Conservation (phyloP, 1,140 invertebrate genomes). For the Bemisia tabaci region DNA sequence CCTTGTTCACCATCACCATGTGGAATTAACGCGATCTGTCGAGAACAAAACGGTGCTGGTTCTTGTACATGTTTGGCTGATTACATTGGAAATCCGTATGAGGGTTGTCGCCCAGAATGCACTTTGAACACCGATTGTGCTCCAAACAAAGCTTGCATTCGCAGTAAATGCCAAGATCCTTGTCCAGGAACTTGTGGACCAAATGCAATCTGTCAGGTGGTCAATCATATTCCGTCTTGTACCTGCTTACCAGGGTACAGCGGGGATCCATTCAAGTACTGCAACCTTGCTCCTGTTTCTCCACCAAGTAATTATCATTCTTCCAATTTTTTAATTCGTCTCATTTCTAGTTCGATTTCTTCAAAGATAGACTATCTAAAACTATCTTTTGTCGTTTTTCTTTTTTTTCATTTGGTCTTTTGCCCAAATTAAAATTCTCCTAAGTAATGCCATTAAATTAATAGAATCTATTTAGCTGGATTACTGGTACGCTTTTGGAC, state of each 20-base stretch:
- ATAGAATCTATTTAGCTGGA: no score
- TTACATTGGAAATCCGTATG: slow-evolving; percentile 61
- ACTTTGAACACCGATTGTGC: slow-evolving; percentile 51
- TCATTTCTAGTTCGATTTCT: no score
- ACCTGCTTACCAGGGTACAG: slow-evolving; percentile 50
- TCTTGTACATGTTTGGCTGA: slow-evolving; percentile 53
- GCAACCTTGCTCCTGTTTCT: slow-evolving; percentile 31
- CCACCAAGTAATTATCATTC: not conserved
- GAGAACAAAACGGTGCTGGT: slow-evolving; percentile 46
- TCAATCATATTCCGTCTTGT: slow-evolving; percentile 56
- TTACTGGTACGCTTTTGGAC: no score
- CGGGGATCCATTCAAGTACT: slow-evolving; percentile 51
- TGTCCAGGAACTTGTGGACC: slow-evolving; percentile 55
- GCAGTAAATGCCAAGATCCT: slow-evolving; percentile 54
- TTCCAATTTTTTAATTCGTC: no score
- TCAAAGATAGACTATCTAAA: no score
- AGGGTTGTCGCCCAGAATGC: slow-evolving; percentile 62
- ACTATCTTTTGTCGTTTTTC: no score
- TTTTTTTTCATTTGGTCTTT: no score
- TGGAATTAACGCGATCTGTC: slow-evolving; percentile 56
- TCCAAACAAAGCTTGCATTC: slow-evolving; percentile 49
- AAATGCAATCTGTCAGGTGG: slow-evolving; percentile 57
- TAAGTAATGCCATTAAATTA: no score
- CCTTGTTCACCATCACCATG: slow-evolving; percentile 57
- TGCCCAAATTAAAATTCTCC: no score